A percentile compares a stretch with the other conserved stretches of the same genome.
These are phyloP conservation scores for Acromyrmex echinatior DNA, from an alignment of 1,140 invertebrate genomes.

Conservation along the genomic window DNA sequence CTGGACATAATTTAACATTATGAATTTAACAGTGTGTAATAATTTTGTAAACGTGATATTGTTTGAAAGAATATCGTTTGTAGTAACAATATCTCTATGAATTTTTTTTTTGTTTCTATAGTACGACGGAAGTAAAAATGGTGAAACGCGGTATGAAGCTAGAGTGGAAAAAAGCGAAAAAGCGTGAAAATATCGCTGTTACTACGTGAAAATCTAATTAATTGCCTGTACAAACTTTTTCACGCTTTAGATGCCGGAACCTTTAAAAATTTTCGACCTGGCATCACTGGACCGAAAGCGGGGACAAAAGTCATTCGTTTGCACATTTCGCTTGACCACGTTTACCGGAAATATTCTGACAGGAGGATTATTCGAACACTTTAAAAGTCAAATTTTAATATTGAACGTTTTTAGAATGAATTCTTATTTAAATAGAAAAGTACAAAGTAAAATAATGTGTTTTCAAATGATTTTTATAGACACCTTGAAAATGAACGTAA, in stretches of 20 bases:
- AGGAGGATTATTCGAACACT: constrained; percentile 18
- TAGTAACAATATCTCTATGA: neutral
- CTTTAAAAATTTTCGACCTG: constrained; percentile 43
- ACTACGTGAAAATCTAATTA: constrained; percentile 55
- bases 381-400: constrained; percentile 32
- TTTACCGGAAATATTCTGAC: neutral
- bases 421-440: neutral
- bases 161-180: constrained; percentile 5
- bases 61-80: constrained; percentile 9
- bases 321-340: neutral
- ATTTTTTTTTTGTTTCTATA: constrained; percentile 14
- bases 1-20: too few relatives aligned
- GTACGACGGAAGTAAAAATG: constrained; percentile 20
- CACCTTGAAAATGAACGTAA: neutral
- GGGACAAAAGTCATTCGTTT: constrained; percentile 39
- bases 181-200: constrained; percentile 49
- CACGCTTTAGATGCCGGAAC: constrained; percentile 21
- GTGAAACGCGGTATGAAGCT: constrained; percentile 6
- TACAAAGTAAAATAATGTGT: constrained; percentile 9
- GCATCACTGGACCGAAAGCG: neutral
- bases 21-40: too few relatives aligned
- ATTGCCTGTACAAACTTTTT: constrained; percentile 44
- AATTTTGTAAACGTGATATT: neutral
- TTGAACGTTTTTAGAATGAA: constrained; percentile 1
- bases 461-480: neutral